A percentile compares a stretch with the other conserved stretches of the same genome.
phyloP scores from a whole-genome alignment of 2,113 vertebrate species.

The Cacatua alba region DNA sequence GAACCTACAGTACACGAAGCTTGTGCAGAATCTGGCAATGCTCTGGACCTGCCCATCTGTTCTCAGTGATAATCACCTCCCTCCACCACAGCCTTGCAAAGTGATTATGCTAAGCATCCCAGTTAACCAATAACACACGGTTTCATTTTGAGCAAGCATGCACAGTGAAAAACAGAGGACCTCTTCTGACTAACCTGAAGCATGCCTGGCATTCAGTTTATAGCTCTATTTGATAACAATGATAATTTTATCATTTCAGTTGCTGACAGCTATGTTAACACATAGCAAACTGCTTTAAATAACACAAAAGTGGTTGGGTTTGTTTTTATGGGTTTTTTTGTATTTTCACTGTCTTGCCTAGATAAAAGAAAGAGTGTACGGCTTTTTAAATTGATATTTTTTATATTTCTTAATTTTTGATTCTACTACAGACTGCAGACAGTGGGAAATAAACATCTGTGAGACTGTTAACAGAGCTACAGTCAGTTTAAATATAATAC shows the following conservation, averaged over 20 bases:
- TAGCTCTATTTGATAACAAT: conserved; percentile 40
- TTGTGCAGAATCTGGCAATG: conserved; percentile 81
- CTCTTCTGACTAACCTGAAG: conserved; percentile 77
- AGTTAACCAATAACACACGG: conserved; percentile 84
- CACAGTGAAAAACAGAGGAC: conserved; percentile 76
- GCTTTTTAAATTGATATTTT: background rate
- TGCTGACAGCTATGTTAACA: conserved; percentile 1
- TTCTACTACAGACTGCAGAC: background rate
- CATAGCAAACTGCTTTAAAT: background rate
- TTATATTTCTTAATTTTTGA: background rate
- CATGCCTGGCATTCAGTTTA: conserved; percentile 40
- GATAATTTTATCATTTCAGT: conserved; percentile 12
- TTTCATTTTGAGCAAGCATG: conserved; percentile 74
- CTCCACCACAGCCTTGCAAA: conserved; percentile 84
- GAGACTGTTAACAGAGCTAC: background rate
- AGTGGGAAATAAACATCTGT: background rate
- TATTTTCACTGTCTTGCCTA: background rate
- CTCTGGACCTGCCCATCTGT: conserved; percentile 87
- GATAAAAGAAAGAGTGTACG: background rate
- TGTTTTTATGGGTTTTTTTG: background rate
- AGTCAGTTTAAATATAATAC: background rate
- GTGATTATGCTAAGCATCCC: conserved; percentile 88
- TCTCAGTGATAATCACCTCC: conserved; percentile 89
- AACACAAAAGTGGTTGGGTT: background rate
- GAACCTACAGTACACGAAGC: conserved; percentile 74